Percentiles rank a stretch among this genome's conserved stretches.
These are phyloP conservation scores for Drosophila stalkeri DNA, from an alignment of 2,888 invertebrate species.

Conservation along the genomic window DNA sequence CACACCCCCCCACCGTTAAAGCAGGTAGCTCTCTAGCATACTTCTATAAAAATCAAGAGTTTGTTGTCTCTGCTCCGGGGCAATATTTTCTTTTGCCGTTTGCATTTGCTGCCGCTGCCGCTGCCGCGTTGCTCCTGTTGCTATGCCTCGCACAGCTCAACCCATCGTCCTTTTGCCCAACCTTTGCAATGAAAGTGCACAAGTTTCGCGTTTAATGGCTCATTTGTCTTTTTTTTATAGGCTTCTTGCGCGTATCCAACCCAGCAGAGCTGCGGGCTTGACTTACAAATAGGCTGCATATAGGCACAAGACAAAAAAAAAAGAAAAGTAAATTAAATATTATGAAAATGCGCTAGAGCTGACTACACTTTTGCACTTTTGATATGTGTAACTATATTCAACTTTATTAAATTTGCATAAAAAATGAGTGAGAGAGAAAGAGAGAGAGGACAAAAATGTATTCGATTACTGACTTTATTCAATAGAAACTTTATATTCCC, in stretches of 20 bases:
- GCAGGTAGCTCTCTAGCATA: conserved; percentile 27
- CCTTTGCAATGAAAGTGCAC: conserved; percentile 73
- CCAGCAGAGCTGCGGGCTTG: conserved; percentile 10
- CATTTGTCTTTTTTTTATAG: conserved; percentile 80
- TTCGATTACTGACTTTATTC: neutral
- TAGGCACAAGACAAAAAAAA: conserved; percentile 13
- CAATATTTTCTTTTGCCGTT: conserved; percentile 73
- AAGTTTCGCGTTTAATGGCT: conserved; percentile 79
- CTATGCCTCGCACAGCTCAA: neutral
- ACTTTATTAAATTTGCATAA: neutral
- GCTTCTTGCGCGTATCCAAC: conserved; percentile 24
- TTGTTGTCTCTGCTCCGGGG: conserved; percentile 79
- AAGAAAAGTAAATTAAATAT: conserved; percentile 45
- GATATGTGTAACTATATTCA: neutral
- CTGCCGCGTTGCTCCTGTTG: neutral
- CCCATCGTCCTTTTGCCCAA: conserved; percentile 6
- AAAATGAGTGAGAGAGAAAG: neutral
- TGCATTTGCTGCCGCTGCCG: conserved; percentile 48
- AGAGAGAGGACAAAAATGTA: no score
- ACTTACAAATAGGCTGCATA: conserved; percentile 45
- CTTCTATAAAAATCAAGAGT: conserved; percentile 79
- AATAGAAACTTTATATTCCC: neutral
- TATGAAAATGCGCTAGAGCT: conserved; percentile 24
- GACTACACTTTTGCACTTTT: neutral
- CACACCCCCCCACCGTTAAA: conserved; percentile 4